Evolutionary conservation across 2,797 vertebrate species (phyloP).

Genomic region (Chelon labrosus): DNA sequence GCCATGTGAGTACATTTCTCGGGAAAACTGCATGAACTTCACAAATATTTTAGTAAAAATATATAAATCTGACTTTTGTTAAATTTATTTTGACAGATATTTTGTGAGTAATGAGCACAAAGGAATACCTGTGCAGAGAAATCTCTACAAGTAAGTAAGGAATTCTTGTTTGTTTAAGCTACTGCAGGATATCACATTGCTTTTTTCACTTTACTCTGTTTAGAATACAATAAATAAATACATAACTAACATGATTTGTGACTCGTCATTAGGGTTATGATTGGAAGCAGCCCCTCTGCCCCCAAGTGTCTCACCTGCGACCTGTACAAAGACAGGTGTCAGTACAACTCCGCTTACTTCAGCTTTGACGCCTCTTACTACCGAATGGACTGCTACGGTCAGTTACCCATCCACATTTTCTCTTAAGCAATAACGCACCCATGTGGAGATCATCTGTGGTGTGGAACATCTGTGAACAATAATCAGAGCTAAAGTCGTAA

Average conservation of each 20-base stretch:
- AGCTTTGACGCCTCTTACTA: slow-evolving; percentile 91
- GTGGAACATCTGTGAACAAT: slow-evolving; percentile 29
- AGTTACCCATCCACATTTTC: slow-evolving; percentile 73
- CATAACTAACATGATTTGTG: not conserved
- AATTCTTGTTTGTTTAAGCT: not conserved
- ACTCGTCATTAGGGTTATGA: slow-evolving; percentile 77
- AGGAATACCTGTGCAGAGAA: slow-evolving; percentile 89
- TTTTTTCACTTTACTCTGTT: too few relatives aligned
- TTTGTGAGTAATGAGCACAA: slow-evolving; percentile 93
- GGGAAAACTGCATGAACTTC: not conserved
- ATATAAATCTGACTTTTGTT: not conserved
- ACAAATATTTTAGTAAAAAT: not conserved
- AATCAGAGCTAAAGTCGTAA: slow-evolving; percentile 16
- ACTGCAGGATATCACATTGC: too few relatives aligned
- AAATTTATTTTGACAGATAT: slow-evolving; percentile 86
- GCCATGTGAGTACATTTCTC: slow-evolving; percentile 85
- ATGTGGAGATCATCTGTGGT: slow-evolving; percentile 6
- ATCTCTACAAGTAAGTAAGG: slow-evolving; percentile 98
- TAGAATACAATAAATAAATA: not conserved
- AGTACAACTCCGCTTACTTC: slow-evolving; percentile 93
- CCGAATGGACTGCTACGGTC: slow-evolving; percentile 92
- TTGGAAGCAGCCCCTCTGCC: slow-evolving; percentile 73
- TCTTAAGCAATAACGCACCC: slow-evolving; percentile 53
- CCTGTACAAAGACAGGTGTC: slow-evolving; percentile 88
- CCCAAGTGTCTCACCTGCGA: slow-evolving; percentile 91